A percentile compares a stretch with the other conserved stretches of the same genome.
phyloP scores from a whole-genome alignment of 2,113 vertebrate genomes.

The Laterallus jamaicensis region DNA sequence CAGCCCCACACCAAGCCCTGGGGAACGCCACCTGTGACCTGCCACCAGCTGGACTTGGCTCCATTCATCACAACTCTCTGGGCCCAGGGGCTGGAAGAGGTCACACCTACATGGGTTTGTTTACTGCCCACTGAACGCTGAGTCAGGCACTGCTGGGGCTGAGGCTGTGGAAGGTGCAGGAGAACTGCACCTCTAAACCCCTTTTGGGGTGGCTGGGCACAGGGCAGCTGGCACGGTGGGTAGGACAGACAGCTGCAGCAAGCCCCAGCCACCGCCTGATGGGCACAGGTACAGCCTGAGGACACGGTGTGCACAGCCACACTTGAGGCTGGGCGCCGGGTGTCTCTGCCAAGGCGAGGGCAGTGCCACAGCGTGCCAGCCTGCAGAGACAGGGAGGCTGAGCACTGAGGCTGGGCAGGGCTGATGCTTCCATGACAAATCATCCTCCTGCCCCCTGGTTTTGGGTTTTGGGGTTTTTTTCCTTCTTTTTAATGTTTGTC shows the following conservation, averaged over 20 bases:
- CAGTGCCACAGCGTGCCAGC: not conserved
- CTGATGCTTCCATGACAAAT: not conserved
- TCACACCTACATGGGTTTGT: not conserved
- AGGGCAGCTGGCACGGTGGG: not conserved
- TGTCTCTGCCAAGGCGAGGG: not conserved
- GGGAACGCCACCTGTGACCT: too few relatives aligned
- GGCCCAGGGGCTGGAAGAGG: not conserved
- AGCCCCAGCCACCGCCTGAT: not conserved
- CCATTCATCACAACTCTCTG: too few relatives aligned
- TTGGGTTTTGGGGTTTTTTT: not conserved
- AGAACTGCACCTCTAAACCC: not conserved
- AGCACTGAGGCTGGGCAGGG: too few relatives aligned
- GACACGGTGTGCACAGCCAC: accelerated
- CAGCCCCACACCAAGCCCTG: too few relatives aligned
- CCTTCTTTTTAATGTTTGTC: not conserved
- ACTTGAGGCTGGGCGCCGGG: accelerated
- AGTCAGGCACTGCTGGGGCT: not conserved
- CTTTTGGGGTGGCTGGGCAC: not conserved
- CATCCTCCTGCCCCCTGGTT: not conserved
- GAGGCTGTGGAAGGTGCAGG: not conserved
- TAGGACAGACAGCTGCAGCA: not conserved
- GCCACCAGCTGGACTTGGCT: too few relatives aligned
- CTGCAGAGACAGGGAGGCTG: not conserved
- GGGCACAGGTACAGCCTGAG: not conserved
- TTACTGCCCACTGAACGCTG: not conserved